Conservation (phyloP, 2,113 vertebrate species). For the Chitala chitala region DNA sequence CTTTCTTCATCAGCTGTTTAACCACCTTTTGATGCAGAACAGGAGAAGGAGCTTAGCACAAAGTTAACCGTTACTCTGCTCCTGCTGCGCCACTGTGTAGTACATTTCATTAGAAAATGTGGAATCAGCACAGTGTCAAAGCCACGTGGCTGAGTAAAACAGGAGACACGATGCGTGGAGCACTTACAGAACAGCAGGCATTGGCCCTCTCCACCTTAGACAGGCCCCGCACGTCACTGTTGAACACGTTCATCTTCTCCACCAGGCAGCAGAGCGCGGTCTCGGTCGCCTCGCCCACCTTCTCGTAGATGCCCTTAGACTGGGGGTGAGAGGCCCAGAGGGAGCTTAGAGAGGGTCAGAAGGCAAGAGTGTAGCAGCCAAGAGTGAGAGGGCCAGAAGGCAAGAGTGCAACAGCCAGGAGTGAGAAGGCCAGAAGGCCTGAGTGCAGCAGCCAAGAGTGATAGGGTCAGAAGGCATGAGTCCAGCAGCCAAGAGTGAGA, state of each 20-base stretch:
- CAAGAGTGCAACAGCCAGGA: not conserved
- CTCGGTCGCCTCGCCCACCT: constrained; percentile 90
- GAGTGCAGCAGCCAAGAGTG: not conserved
- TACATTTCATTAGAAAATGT: not conserved
- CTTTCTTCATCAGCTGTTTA: constrained; percentile 90
- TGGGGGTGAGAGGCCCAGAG: constrained; percentile 35
- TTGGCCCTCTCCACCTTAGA: constrained; percentile 84
- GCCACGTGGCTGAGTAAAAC: not conserved
- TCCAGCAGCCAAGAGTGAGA: not conserved
- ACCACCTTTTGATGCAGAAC: constrained; percentile 65
- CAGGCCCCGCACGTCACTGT: constrained; percentile 73
- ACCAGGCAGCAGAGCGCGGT: constrained; percentile 82
- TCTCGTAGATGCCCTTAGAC: constrained; percentile 86
- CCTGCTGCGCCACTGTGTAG: not conserved
- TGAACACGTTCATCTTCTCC: constrained; percentile 96
- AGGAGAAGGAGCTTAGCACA: not conserved
- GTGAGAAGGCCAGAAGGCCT: not conserved
- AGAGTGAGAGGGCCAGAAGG: not conserved
- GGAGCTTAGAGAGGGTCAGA: not conserved
- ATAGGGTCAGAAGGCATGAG: not conserved
- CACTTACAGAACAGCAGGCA: constrained; percentile 77
- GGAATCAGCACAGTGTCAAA: not conserved
- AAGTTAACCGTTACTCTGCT: not conserved
- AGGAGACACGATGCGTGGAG: not conserved
- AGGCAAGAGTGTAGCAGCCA: not conserved